Percentiles rank a stretch among this genome's conserved stretches.
Conservation (phyloP, 2,888 invertebrate species). For the Napeogenes inachia region DNA sequence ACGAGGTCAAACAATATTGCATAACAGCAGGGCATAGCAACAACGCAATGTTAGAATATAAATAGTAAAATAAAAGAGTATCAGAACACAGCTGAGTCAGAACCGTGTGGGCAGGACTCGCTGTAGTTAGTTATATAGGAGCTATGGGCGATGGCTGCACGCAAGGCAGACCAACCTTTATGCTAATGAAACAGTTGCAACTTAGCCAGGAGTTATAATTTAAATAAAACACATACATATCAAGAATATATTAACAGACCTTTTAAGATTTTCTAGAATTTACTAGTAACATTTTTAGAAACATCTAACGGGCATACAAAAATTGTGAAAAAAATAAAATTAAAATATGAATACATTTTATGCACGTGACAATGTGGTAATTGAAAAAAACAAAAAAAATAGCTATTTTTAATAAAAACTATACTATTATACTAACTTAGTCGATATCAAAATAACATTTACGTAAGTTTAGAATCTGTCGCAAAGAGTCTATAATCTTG, state of each 20-base stretch:
- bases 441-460: constrained; percentile 21
- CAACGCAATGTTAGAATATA: no score
- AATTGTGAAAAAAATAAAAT: no score
- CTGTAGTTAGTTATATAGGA: constrained; percentile 14
- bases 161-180: constrained; percentile 34
- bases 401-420: no score
- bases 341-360: no score
- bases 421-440: no score
- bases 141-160: constrained; percentile 11
- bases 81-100: constrained; percentile 35
- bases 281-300: no score
- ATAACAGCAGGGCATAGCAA: constrained; percentile 15
- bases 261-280: no score
- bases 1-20: constrained; percentile 39
- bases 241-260: constrained; percentile 15
- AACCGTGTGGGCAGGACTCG: constrained; percentile 24
- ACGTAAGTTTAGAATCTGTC: constrained; percentile 23
- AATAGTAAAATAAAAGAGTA: background rate
- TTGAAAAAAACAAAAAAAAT: no score
- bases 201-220: constrained; percentile 23
- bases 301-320: no score
- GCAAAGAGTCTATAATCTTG: constrained; percentile 18
- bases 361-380: no score
- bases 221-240: constrained; percentile 30
- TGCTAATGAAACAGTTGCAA: constrained; percentile 41